A percentile compares a stretch with the other conserved stretches of the same genome.
These are phyloP conservation scores for Uria aalge DNA, from an alignment of 2,113 vertebrate genomes.

Conservation along the genomic window DNA sequence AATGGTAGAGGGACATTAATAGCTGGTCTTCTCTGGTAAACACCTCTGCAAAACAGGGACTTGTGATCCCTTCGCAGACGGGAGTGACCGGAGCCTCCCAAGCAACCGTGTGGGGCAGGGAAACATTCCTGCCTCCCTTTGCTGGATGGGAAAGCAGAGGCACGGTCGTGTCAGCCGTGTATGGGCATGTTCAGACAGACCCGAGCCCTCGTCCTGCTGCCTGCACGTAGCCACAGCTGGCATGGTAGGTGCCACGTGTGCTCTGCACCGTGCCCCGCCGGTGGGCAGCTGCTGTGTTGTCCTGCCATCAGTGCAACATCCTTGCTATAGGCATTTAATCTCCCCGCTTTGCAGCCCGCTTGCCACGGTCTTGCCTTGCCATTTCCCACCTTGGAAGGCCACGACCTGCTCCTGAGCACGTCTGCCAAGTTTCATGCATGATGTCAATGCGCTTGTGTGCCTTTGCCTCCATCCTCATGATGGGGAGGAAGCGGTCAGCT, in stretches of 20 bases:
- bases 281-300: background rate
- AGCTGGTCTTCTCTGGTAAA: background rate
- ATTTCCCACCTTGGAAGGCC: background rate
- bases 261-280: background rate
- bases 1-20: background rate
- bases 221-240: background rate
- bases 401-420: background rate
- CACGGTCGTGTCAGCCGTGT: background rate
- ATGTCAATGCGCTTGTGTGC: accelerated
- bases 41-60: background rate
- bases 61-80: accelerated
- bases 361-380: accelerated
- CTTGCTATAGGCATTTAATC: accelerated
- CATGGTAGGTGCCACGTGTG: accelerated
- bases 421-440: accelerated
- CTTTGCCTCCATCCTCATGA: background rate
- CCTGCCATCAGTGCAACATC: accelerated
- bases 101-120: background rate
- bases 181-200: background rate
- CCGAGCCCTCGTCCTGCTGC: background rate
- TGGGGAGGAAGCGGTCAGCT: accelerated
- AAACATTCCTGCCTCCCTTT: background rate
- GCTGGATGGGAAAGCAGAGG: background rate
- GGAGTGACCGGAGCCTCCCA: background rate
- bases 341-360: background rate